phyloP scores from a whole-genome alignment of 2,888 invertebrate species.

The Eupelmus urozonus region DNA sequence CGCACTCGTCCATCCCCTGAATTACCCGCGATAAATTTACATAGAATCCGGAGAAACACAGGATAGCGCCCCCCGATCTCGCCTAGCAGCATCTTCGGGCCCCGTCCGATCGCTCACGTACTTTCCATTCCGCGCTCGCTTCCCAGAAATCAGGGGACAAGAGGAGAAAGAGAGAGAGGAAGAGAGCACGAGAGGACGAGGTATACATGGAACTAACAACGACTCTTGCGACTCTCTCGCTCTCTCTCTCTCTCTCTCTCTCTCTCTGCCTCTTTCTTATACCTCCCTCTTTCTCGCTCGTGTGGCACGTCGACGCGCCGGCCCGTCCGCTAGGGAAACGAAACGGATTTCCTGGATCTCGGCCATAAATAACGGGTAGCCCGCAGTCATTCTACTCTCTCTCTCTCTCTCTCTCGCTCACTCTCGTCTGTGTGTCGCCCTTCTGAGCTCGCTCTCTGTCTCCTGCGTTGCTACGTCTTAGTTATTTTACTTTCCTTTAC shows the following conservation, averaged over 20 bases:
- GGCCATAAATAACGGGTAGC: constrained; percentile 56
- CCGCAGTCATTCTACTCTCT: constrained; percentile 5
- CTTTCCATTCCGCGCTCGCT: constrained; percentile 2
- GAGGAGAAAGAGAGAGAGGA: neutral
- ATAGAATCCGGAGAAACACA: no score
- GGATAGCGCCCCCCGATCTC: no score
- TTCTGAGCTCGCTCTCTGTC: neutral
- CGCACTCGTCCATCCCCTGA: no score
- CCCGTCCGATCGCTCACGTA: neutral
- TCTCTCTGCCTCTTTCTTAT: neutral
- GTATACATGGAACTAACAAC: constrained; percentile 2
- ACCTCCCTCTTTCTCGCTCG: constrained; percentile 13
- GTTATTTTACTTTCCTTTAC: constrained; percentile 29
- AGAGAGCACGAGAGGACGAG: neutral
- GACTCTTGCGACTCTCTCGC: constrained; percentile 7
- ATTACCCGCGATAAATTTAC: no score
- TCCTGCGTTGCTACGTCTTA: constrained; percentile 25
- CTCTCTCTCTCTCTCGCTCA: neutral
- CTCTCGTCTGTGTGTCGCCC: neutral
- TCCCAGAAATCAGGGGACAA: neutral
- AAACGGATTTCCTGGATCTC: constrained; percentile 58
- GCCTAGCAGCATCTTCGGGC: neutral
- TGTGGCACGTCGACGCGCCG: constrained; percentile 24
- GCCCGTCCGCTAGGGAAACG: constrained; percentile 34
- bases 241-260: constrained; percentile 6